Percentiles rank a stretch among this genome's conserved stretches.
Conservation (phyloP, 1,140 invertebrate genomes). For the Colletes gigas region DNA sequence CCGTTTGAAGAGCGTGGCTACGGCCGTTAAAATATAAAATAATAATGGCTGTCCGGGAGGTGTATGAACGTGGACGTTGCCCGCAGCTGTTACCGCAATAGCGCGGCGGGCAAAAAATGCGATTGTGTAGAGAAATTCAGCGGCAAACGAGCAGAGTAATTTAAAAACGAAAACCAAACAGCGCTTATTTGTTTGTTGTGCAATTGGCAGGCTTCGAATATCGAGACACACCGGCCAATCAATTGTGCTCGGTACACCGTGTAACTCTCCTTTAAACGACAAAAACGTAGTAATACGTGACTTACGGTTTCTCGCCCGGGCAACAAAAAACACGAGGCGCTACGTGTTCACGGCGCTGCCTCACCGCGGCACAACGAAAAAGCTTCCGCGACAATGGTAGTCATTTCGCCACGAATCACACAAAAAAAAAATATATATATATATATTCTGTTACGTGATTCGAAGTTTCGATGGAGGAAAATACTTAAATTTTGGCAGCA, state of each 20-base stretch:
- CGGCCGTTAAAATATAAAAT: too few relatives aligned
- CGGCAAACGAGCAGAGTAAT: too few relatives aligned
- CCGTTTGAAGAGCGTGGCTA: too few relatives aligned
- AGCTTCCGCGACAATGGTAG: neutral
- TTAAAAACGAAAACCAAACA: too few relatives aligned
- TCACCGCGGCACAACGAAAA: neutral
- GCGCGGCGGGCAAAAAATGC: neutral
- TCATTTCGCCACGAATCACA: neutral
- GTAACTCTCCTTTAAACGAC: conserved; percentile 8
- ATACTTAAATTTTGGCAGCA: too few relatives aligned
- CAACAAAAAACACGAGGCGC: neutral
- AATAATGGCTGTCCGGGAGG: too few relatives aligned
- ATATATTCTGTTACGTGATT: too few relatives aligned
- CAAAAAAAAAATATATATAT: neutral
- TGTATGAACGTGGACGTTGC: too few relatives aligned
- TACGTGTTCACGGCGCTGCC: conserved; percentile 1
- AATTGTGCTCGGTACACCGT: neutral
- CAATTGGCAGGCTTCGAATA: neutral
- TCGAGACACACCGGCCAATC: neutral
- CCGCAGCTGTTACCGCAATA: too few relatives aligned
- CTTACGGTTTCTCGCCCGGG: neutral
- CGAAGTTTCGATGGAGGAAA: too few relatives aligned
- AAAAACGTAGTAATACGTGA: conserved; percentile 23
- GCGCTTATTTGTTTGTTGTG: neutral
- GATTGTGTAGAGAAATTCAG: too few relatives aligned